Evolutionary conservation across 37 sponge, comb jelly and placozoan genomes (phyloP).

Genomic region (Oopsacas minuta): DNA sequence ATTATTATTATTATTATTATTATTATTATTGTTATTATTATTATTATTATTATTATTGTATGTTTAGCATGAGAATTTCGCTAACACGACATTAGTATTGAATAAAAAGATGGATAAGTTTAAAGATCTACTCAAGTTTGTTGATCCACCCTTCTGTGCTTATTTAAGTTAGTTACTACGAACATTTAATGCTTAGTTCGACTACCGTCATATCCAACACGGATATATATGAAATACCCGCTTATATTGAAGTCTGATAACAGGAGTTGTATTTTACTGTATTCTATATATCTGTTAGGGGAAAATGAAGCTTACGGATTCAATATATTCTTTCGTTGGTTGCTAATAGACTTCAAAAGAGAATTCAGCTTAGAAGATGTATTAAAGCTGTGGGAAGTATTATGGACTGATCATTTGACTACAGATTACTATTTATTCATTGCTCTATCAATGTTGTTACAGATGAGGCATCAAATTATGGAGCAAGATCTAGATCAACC

Average conservation of each 20-base stretch:
- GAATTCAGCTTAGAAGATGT: conserved; percentile 59
- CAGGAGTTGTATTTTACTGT: background rate
- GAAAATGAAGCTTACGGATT: conserved; percentile 53
- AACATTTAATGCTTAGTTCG: no score
- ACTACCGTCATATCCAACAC: no score
- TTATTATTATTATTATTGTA: background rate
- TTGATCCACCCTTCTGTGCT: conserved; percentile 5
- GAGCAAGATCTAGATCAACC: background rate
- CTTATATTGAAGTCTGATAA: no score
- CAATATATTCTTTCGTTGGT: conserved; percentile 88
- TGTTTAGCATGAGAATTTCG: background rate
- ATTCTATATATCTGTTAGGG: conserved; percentile 24
- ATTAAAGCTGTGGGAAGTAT: conserved; percentile 76
- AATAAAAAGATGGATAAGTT: background rate
- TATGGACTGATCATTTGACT: conserved; percentile 60
- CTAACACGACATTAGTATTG: background rate
- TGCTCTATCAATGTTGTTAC: conserved; percentile 67
- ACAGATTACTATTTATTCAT: conserved; percentile 70
- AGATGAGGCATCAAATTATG: background rate
- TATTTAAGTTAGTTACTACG: background rate
- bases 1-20: no score
- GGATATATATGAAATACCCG: no score
- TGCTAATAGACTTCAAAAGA: conserved; percentile 78
- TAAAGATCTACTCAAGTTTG: conserved; percentile 2
- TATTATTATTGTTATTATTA: background rate